A percentile compares a stretch with the other conserved stretches of the same genome.
phyloP scores from a whole-genome alignment of 2,113 vertebrate species.

The Psittacula cyanocephala region DNA sequence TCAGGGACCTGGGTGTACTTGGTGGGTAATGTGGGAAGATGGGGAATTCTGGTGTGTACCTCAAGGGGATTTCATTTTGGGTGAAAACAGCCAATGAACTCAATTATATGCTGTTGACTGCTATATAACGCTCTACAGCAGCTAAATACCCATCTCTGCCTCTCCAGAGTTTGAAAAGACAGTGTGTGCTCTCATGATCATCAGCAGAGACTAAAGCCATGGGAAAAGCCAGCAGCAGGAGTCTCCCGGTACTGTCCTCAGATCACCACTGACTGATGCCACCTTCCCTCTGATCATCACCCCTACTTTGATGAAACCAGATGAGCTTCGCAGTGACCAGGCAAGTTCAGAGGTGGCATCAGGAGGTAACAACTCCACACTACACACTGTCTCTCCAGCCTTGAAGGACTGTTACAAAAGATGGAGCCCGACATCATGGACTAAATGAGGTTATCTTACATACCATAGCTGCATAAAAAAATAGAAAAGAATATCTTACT shows the following conservation, averaged over 20 bases:
- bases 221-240: neutral
- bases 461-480: neutral
- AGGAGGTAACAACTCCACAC: neutral
- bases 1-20: neutral
- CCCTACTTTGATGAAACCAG: neutral
- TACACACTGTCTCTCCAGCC: neutral
- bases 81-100: neutral
- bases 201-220: neutral
- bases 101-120: neutral
- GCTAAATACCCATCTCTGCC: neutral
- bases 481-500: neutral
- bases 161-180: neutral
- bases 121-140: neutral
- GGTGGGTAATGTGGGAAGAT: neutral
- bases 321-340: neutral
- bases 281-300: neutral
- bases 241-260: neutral
- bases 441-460: neutral
- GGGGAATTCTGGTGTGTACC: neutral
- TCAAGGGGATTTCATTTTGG: neutral
- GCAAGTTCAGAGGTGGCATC: neutral
- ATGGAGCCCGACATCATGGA: neutral
- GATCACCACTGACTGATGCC: neutral
- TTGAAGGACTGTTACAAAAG: neutral
- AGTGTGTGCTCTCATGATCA: neutral